Evolutionary conservation across 2,113 vertebrate genomes (phyloP).

Genomic region (Cavia porcellus): DNA sequence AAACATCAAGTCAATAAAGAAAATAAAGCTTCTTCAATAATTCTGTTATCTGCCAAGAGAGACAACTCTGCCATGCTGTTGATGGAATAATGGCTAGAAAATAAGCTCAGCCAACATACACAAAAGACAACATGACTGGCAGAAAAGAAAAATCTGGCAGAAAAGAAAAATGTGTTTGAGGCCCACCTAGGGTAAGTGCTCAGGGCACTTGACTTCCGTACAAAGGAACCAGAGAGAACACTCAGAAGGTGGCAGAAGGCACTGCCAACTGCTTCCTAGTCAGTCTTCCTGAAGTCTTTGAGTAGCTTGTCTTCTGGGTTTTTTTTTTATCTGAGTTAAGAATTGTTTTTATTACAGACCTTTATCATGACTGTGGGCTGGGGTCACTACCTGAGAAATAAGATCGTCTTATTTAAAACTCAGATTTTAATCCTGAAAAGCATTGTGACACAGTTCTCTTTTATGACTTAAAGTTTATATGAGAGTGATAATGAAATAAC

Average conservation of each 20-base stretch:
- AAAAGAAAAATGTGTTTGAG: not conserved
- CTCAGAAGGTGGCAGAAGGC: not conserved
- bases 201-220: not conserved
- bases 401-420: constrained; percentile 63
- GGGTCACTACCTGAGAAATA: constrained; percentile 63
- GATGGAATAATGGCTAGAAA: not conserved
- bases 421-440: constrained; percentile 67
- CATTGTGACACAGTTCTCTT: not conserved
- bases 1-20: not conserved
- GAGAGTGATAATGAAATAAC: constrained; percentile 75
- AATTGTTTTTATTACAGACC: not conserved
- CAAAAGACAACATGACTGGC: not conserved
- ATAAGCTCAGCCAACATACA: not conserved
- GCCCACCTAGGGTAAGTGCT: not conserved
- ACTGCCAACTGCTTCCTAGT: not conserved
- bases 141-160: not conserved
- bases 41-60: not conserved
- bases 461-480: constrained; percentile 65
- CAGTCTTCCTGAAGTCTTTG: not conserved
- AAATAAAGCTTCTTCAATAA: not conserved
- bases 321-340: too few species aligned
- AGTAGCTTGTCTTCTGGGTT: not conserved
- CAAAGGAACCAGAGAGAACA: not conserved
- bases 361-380: constrained; percentile 71
- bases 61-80: not conserved